These are phyloP conservation scores for Tipula lateralis DNA, from an alignment of 2,888 invertebrate species.

Conservation along the genomic window DNA sequence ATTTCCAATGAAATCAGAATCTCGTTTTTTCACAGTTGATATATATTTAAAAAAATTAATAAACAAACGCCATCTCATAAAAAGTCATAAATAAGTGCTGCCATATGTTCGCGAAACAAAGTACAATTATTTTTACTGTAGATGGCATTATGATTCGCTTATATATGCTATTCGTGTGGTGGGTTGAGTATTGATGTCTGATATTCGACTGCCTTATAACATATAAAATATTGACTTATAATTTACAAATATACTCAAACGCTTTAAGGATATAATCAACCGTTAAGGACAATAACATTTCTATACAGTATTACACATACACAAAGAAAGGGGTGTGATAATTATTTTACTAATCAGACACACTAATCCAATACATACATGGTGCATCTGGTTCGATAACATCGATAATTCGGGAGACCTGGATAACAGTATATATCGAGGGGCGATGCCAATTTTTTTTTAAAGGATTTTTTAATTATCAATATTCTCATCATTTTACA, in stretches of 20 bases:
- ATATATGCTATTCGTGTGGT: no score
- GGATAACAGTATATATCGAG: neutral
- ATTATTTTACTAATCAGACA: neutral
- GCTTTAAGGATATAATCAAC: neutral
- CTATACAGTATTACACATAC: no score
- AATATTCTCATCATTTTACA: constrained; percentile 6
- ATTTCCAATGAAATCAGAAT: no score
- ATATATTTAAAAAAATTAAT: no score
- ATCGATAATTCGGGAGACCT: neutral
- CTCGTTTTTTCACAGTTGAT: no score
- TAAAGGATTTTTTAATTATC: constrained; percentile 20
- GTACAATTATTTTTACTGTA: no score
- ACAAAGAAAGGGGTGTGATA: neutral
- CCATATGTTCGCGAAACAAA: no score
- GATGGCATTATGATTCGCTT: no score
- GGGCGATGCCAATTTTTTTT: neutral
- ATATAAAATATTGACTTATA: neutral
- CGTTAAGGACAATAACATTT: neutral
- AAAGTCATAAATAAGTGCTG: no score
- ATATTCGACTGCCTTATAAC: neutral
- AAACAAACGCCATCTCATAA: no score
- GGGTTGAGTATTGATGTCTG: no score
- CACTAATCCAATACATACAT: neutral
- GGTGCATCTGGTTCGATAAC: neutral
- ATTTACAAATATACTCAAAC: neutral